Base-by-base conservation (phyloP, 2,888 invertebrate genomes). In the Lepidocyrtoides sp. region DNA sequence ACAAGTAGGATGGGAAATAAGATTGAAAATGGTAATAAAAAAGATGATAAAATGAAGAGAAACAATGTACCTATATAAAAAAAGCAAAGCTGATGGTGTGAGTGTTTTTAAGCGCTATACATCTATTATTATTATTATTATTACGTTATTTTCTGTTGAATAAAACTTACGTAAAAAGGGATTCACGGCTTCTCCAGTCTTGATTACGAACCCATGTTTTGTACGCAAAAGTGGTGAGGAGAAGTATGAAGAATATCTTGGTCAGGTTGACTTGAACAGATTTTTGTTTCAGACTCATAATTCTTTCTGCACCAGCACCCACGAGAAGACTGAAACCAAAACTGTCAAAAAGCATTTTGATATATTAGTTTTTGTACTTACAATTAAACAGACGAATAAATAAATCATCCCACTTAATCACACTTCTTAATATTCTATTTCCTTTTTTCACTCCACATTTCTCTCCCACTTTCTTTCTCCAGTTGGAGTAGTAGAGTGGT, bases 301-400 rank as follows among this genome's bases (percentile, higher is more conserved):
- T 92, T 92, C 93, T 93, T 95, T 97, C 97, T 69, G 97, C 96
- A 0, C 98, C 98, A 94, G 97, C 97, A 0, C 96, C 97, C 32
- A 98, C 96, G 85, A 98, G 95, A 75, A 98, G 95, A 89, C 97
- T 97, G 95, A 97, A 97, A 0, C 98, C 98, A 95, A 98, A 96
- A 95, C 98, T 98, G 96, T 72, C 94, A 94, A 89, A 85, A 92
- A 41, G 63, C 87, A 89, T 87, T 91, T 92, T 93, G 92, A 93
- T 93, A 93, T 92, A 93, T 93, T 93, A 92, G 91, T 54, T 92
- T 91, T 91, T 92, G 69, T 92, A 91, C 92, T 92, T 88, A 89
- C 92, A 93, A 93, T 93, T 93, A 93, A 93, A 92, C 92, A 85
- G 75, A 83, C 72, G 88, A 91, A 89, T 86, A 79, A 93, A 93